These are phyloP conservation scores for Machaerirhynchus nigripectus DNA, from an alignment of 2,113 vertebrate genomes.

Conservation along the genomic window DNA sequence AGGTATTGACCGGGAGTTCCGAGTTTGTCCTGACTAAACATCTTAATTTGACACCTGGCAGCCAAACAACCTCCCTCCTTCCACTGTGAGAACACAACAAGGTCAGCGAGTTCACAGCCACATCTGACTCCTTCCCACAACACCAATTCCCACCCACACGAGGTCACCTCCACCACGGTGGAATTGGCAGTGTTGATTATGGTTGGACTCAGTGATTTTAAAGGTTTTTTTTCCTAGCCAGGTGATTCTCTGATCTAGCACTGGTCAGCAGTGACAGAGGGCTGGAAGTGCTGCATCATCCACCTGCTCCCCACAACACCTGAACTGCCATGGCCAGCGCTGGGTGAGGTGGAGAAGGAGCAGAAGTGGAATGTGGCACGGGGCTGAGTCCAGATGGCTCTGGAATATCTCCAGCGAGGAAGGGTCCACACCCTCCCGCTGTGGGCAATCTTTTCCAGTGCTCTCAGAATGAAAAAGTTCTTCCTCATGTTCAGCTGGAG, in stretches of 20 bases:
- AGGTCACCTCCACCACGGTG: not conserved
- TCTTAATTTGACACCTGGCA: not conserved
- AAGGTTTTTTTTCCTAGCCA: not conserved
- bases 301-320: not conserved
- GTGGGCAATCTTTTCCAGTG: not conserved
- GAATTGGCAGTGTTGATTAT: rapidly evolving
- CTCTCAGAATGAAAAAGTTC: not conserved
- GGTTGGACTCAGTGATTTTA: not conserved
- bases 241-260: not conserved
- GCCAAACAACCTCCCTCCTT: not conserved
- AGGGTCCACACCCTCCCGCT: not conserved
- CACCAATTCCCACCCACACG: not conserved
- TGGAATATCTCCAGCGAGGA: not conserved
- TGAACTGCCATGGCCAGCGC: rapidly evolving
- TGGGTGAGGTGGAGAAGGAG: rapidly evolving
- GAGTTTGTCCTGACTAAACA: not conserved
- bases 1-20: not conserved
- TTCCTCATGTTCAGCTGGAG: not conserved
- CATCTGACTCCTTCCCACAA: not conserved
- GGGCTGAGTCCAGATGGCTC: not conserved
- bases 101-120: not conserved
- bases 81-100: not conserved
- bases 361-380: not conserved
- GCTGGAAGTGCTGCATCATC: not conserved
- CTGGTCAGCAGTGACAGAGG: not conserved